A percentile compares a stretch with the other conserved stretches of the same genome.
Evolutionary conservation across 2,797 vertebrate species (phyloP).

Genomic region (Microhierax caerulescens): DNA sequence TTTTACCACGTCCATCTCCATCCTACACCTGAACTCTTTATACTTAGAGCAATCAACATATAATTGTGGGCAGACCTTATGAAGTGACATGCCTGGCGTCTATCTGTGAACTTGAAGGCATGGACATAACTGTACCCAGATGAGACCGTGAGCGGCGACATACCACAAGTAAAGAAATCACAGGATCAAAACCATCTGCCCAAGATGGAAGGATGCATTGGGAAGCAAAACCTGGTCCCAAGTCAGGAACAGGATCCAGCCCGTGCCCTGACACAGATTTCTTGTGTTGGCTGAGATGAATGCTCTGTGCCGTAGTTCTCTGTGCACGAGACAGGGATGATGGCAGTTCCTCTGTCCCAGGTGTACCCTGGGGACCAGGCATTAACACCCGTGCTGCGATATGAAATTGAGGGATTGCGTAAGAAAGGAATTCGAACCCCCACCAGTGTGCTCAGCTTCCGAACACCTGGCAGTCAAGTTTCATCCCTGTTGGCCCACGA

Average conservation of each 20-base stretch:
- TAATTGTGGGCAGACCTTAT: neutral
- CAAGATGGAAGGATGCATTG: neutral
- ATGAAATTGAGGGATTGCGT: neutral
- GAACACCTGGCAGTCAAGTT: neutral
- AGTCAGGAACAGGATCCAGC: neutral
- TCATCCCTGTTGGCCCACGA: neutral
- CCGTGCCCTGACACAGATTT: neutral
- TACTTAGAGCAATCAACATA: neutral
- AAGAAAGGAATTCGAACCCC: neutral
- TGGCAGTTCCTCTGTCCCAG: neutral
- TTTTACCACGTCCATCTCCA: neutral
- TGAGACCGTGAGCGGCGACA: neutral
- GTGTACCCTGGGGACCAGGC: neutral
- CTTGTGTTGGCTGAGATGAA: neutral
- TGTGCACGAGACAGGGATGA: neutral
- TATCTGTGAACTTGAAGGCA: neutral
- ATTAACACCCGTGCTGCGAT: fast-evolving
- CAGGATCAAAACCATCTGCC: neutral
- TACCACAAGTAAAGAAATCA: neutral
- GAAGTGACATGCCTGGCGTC: neutral
- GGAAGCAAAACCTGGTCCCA: neutral
- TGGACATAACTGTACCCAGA: neutral
- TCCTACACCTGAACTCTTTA: neutral
- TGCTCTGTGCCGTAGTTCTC: neutral
- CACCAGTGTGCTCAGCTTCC: neutral